Conservation (phyloP, 2,113 vertebrate species). For the Toxotes chatareus region DNA sequence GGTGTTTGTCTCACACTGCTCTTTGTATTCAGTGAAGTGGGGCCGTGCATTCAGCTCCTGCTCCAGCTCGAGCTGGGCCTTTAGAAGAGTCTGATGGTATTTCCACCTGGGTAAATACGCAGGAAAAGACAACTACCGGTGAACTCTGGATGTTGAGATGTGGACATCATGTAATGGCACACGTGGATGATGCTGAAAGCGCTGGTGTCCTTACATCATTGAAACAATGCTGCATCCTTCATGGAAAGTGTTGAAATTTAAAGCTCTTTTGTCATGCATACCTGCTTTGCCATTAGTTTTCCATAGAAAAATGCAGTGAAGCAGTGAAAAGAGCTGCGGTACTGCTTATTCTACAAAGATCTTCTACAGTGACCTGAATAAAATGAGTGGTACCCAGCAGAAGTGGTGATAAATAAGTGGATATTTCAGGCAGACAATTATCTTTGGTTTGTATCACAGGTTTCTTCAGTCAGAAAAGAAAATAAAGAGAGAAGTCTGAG, state of each 20-base stretch:
- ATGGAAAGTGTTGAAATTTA: neutral
- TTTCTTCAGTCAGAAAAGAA: no score
- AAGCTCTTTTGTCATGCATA: neutral
- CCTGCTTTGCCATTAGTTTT: neutral
- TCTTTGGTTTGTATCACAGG: no score
- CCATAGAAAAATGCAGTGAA: neutral
- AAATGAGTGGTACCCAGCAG: neutral
- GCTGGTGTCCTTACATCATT: neutral
- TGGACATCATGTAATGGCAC: neutral
- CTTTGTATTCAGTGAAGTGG: slow-evolving; percentile 45
- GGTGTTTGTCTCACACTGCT: slow-evolving; percentile 57
- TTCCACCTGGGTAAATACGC: slow-evolving; percentile 27
- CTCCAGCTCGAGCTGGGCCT: slow-evolving; percentile 32
- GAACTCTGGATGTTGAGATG: slow-evolving; percentile 12
- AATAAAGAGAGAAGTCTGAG: neutral
- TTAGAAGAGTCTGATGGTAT: slow-evolving; percentile 20
- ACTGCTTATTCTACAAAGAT: neutral
- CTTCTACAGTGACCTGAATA: neutral
- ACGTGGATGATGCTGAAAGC: neutral
- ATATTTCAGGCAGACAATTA: no score
- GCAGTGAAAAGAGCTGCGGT: neutral
- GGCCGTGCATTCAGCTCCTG: slow-evolving; percentile 25
- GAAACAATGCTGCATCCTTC: neutral
- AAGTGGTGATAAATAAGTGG: neutral
- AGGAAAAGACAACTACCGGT: slow-evolving; percentile 21